Conservation (phyloP, 2,888 invertebrate genomes). For the Campoletis raptor region DNA sequence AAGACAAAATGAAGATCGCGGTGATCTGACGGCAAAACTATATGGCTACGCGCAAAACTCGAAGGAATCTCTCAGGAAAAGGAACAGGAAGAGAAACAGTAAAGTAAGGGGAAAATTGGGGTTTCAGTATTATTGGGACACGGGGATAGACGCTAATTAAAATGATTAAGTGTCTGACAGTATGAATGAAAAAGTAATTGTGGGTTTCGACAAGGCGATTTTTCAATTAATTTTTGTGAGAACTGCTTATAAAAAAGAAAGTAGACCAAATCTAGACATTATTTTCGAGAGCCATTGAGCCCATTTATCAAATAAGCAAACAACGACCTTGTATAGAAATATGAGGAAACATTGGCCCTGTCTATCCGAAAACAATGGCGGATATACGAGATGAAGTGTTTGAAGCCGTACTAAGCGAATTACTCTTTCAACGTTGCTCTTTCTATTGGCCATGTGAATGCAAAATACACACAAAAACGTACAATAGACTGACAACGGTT, state of each 20-base stretch:
- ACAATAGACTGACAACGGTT: constrained; percentile 53
- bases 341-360: constrained; percentile 66
- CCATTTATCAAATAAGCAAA: constrained; percentile 28
- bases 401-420: constrained; percentile 76
- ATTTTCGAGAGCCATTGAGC: constrained; percentile 16
- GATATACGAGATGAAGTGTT: constrained; percentile 56
- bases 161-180: neutral
- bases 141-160: neutral
- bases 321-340: constrained; percentile 13
- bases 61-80: no score
- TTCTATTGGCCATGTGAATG: constrained; percentile 7
- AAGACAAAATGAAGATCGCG: no score
- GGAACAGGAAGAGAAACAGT: no score
- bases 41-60: no score
- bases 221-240: neutral
- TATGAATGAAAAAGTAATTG: neutral
- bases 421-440: constrained; percentile 75
- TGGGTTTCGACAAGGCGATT: neutral
- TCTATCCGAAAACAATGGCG: constrained; percentile 78
- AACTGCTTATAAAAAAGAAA: neutral
- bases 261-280: neutral
- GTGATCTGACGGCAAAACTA: no score
- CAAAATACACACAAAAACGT: constrained; percentile 35
- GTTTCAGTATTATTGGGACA: no score
- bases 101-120: no score